Evolutionary conservation across 1,140 invertebrate genomes (phyloP), one percentile per base, ranked within the genome.

Genomic region (Neuroterus valhalla): DNA sequence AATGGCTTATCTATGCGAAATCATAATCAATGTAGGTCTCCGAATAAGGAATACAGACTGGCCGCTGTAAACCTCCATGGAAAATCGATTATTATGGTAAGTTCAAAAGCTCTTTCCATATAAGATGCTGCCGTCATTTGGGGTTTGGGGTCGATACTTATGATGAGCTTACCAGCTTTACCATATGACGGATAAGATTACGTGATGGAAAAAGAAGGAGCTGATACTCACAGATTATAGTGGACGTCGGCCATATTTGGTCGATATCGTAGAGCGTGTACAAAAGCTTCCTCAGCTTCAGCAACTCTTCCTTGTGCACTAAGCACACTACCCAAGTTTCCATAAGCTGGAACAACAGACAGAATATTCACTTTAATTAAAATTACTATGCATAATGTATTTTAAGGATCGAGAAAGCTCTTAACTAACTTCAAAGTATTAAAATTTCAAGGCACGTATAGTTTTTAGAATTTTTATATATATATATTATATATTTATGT

Each of bases 201-300:
- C 15, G 52, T 8, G 3, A 31, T 38, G 8, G 72, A 52, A 55
- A 42, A 43, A 55, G 38, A 68, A 68, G 66, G 50, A 70, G 68
- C 66, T 78, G 74, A 66, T 91, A 97, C 97, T 98, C 92, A 99
- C 98, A 99, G 91, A 91, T 98, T 98, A 89, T 98, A 98, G 91
- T 98, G 97, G 66, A 98, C 96, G 87, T 98, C 97, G 71, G 97
- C 97, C 97, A 98, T 98, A 90, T 98, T 98, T 75, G 95, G 94
- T 89, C 97, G 93, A 92, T 96, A 94, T 72, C 93, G 92, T 23
- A 98, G 93, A 55, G 97, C 97, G 88, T 94, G 94, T 85, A 95
- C 93, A 86, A 97, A 97, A 26, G 96, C 96, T 84, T 92, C 92
- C 90, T 98, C 96, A 1, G 97, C 97, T 91, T 98, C 97, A 52